phyloP scores from a whole-genome alignment of 2,113 vertebrate genomes.

The Procavia capensis region DNA sequence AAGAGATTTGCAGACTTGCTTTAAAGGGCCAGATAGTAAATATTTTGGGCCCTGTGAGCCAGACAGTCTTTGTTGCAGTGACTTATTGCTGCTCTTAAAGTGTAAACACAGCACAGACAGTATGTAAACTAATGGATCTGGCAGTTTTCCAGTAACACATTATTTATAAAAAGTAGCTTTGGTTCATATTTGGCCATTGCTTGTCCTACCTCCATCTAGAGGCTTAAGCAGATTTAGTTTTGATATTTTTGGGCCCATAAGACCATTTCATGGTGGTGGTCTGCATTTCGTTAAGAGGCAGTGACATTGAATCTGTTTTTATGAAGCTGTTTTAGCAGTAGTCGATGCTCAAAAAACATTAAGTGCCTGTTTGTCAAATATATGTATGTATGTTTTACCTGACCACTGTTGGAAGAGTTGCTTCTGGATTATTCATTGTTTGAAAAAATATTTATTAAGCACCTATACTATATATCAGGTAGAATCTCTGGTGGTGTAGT shows the following conservation, averaged over 20 bases:
- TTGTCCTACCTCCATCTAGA: background rate
- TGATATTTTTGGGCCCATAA: background rate
- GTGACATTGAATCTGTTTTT: background rate
- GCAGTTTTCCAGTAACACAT: background rate
- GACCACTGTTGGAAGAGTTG: background rate
- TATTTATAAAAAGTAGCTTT: background rate
- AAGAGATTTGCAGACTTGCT: background rate
- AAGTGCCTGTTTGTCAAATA: conserved; percentile 18
- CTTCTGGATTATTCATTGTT: background rate
- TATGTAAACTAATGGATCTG: background rate
- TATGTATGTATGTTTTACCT: background rate
- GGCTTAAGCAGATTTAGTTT: background rate
- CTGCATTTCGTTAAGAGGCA: background rate
- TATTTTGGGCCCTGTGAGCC: background rate
- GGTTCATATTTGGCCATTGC: background rate
- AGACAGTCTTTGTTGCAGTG: background rate
- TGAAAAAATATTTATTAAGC: background rate
- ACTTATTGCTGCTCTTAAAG: background rate
- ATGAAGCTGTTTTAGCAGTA: background rate
- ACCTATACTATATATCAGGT: background rate
- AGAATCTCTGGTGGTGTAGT: no score
- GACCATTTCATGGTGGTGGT: background rate
- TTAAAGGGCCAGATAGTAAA: background rate
- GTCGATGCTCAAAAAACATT: background rate
- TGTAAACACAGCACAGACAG: background rate